Evolutionary conservation across 2,888 invertebrate species (phyloP).

Genomic region (Heteromyza rotundicornis): DNA sequence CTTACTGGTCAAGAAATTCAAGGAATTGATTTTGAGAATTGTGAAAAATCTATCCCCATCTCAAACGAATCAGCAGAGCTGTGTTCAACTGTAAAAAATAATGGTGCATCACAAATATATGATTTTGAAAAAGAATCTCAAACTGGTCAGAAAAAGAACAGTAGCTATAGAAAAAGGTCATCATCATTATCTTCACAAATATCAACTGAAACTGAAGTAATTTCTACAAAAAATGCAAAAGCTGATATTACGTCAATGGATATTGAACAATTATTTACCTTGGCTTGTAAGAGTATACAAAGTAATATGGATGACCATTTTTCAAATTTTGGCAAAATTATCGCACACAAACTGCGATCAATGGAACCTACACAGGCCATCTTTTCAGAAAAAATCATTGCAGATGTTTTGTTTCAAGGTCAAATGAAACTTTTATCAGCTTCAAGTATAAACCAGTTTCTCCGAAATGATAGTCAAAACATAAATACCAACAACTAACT

Average conservation of each 20-base stretch:
- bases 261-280: constrained; percentile 54
- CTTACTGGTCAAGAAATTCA: too few species aligned
- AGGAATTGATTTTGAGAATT: background rate
- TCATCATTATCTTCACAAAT: constrained; percentile 48
- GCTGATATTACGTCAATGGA: constrained; percentile 54
- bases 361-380: constrained; percentile 58
- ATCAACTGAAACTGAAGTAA: constrained; percentile 46
- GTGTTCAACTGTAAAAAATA: too few species aligned
- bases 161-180: constrained; percentile 43
- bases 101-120: background rate
- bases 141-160: constrained; percentile 13
- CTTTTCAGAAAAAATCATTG: constrained; percentile 59
- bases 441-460: constrained; percentile 46
- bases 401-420: constrained; percentile 60
- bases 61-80: too few species aligned
- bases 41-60: background rate
- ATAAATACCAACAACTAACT: too few species aligned
- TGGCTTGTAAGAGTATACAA: constrained; percentile 56
- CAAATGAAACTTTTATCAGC: constrained; percentile 58
- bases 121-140: constrained; percentile 19
- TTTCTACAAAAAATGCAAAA: constrained; percentile 47
- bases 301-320: constrained; percentile 54
- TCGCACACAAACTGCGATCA: constrained; percentile 58
- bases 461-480: constrained; percentile 42
- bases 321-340: constrained; percentile 57